Evolutionary conservation across 2,113 vertebrate genomes (phyloP).

Genomic region (Tenebrosternarchus preto): DNA sequence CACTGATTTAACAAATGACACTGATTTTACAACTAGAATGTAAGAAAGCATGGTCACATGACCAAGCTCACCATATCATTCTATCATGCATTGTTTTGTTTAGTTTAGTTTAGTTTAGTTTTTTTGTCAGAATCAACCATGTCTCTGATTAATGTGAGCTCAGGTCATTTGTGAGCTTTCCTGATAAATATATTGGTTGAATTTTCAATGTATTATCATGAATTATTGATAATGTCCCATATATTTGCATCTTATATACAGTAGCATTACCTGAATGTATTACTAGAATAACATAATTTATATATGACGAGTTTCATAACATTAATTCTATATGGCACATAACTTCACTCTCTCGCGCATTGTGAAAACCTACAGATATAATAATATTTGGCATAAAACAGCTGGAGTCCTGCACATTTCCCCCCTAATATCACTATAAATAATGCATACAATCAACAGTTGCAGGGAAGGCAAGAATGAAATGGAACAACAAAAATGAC

Average conservation of each 20-base stretch:
- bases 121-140: not conserved
- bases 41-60: not conserved
- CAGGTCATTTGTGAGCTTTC: not conserved
- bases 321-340: not conserved
- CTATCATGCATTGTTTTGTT: no score
- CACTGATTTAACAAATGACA: no score
- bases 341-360: not conserved
- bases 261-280: not conserved
- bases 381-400: no score
- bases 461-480: no score
- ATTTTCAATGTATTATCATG: constrained; percentile 16
- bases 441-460: no score
- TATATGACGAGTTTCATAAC: not conserved
- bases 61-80: not conserved
- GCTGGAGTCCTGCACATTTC: no score
- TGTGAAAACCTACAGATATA: not conserved
- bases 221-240: constrained; percentile 32
- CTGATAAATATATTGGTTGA: constrained; percentile 11
- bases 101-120: no score
- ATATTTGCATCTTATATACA: not conserved
- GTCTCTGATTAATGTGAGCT: constrained; percentile 11
- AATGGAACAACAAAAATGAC: not conserved
- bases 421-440: no score
- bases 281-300: constrained; percentile 5
- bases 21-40: not conserved